Percentiles rank a stretch among this genome's conserved stretches.
phyloP scores from a whole-genome alignment of 2,888 invertebrate species.

The Stegophylla sp. region DNA sequence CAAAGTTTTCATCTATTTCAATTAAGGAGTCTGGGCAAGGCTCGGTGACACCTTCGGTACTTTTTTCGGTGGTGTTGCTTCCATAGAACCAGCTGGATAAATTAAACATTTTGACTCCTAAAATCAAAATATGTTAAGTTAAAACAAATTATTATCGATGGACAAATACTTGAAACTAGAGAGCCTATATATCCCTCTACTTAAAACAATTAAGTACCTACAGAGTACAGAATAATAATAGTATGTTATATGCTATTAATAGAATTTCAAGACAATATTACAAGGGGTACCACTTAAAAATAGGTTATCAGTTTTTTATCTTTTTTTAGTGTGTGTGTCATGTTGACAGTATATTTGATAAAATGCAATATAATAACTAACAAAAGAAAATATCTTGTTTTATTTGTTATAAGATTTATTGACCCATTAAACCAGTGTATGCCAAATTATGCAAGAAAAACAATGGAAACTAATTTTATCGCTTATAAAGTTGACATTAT shows the following conservation, averaged over 20 bases:
- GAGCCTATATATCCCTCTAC: too few relatives aligned
- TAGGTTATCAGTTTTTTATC: conserved; percentile 20
- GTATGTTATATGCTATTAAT: too few relatives aligned
- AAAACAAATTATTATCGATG: not conserved
- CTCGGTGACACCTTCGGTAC: conserved; percentile 11
- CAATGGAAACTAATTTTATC: conserved; percentile 8
- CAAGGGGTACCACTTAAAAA: conserved; percentile 1
- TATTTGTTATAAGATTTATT: not conserved
- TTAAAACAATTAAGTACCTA: not conserved
- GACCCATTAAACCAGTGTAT: not conserved
- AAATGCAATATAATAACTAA: not conserved
- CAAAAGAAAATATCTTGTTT: not conserved
- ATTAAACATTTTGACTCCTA: conserved; percentile 58
- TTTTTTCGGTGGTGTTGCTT: conserved; percentile 41
- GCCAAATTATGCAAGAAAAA: not conserved
- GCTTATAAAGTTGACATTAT: not conserved
- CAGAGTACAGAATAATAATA: not conserved
- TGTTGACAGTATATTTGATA: conserved; percentile 15
- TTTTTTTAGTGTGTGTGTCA: not conserved
- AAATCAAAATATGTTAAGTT: conserved; percentile 26
- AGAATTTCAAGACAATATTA: not conserved
- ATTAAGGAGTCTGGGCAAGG: conserved; percentile 55
- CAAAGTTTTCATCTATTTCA: conserved; percentile 52
- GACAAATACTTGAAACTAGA: too few relatives aligned
- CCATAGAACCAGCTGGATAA: conserved; percentile 59